These are phyloP conservation scores for Patella ulyssiponensis DNA, from an alignment of 2,888 invertebrate species.

Conservation along the genomic window DNA sequence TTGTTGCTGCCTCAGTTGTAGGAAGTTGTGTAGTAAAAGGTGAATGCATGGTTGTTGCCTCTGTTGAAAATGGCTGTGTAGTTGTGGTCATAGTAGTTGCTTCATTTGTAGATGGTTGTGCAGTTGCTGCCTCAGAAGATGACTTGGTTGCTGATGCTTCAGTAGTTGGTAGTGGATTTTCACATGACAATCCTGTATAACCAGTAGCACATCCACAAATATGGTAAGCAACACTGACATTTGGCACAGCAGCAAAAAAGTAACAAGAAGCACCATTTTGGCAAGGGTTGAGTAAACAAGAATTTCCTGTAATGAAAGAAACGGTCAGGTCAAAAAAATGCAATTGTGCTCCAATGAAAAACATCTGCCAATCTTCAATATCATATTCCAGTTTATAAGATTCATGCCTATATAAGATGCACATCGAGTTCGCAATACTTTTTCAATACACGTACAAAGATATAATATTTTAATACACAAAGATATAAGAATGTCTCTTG, in stretches of 20 bases:
- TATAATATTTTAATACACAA: too few relatives aligned
- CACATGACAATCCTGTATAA: slow-evolving; percentile 60
- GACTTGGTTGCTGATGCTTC: neutral
- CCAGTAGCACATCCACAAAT: slow-evolving; percentile 75
- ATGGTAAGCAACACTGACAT: slow-evolving; percentile 55
- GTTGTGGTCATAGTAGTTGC: neutral
- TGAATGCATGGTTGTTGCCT: neutral
- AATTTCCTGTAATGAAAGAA: slow-evolving; percentile 33
- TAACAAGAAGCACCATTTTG: slow-evolving; percentile 39
- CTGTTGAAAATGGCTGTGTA: neutral
- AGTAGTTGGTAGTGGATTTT: neutral
- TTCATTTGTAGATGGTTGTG: neutral
- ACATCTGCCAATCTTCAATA: too few relatives aligned
- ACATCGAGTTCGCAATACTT: too few relatives aligned
- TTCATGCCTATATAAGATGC: too few relatives aligned
- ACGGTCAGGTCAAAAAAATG: too few relatives aligned
- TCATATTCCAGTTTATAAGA: too few relatives aligned
- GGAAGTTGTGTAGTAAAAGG: neutral
- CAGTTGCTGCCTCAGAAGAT: neutral
- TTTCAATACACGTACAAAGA: too few relatives aligned
- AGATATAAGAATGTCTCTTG: too few relatives aligned
- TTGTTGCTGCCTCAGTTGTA: neutral
- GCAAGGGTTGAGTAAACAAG: slow-evolving; percentile 36
- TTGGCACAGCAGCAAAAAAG: slow-evolving; percentile 18
- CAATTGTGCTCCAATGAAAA: too few relatives aligned